Base-by-base conservation (phyloP, 64 coral and sea anemone genomes). In the Catalaphyllia jardinei region DNA sequence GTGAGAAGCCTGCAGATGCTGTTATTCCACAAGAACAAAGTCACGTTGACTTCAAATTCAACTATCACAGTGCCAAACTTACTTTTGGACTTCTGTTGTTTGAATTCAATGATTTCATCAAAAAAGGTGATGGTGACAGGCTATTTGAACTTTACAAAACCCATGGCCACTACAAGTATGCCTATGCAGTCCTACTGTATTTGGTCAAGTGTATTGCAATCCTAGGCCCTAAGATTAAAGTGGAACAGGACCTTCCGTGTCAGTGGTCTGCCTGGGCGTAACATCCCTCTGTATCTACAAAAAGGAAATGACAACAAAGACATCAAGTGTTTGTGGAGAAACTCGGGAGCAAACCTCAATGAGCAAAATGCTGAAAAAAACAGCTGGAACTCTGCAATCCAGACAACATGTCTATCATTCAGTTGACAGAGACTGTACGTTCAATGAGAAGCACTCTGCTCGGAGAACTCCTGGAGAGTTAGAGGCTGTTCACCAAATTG, bases 301-400 rank as follows among this genome's bases (percentile, higher is more conserved):
- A 93, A 93, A 19, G 91, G 88, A 71, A 78, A 93, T 35, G 78
- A 89, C 30, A 89, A 94, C 54, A 46, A 60, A 28, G 72, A 76
- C 16, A 39, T 93, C 11, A 94, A 94, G 55, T 60, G 79, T 6
- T 86, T 89, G 92, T 94, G 92, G 92, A 14, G 74, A 5, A 75
- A 59, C 10, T 8, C 89, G 0, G 87, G 92, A 20, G 74, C 92
- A 24, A 94, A 94, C 49, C 80, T 94, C 15, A 72, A 89, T 62
- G 92, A 89, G 25, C 71, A 81, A 61, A 93, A 88, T 93, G 91
- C 91, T 1, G 91, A n/a, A 94, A 39, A 89, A 72, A 29, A 89
- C 79, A 61, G 92, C 92, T 20, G 92, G 87, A 63, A 88, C 92
- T 20, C 75, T 94, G 8, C 72, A 94, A 79, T 35, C 60, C 6